Conservation (phyloP, 1,140 invertebrate genomes). For the Coenobita brevimanus region DNA sequence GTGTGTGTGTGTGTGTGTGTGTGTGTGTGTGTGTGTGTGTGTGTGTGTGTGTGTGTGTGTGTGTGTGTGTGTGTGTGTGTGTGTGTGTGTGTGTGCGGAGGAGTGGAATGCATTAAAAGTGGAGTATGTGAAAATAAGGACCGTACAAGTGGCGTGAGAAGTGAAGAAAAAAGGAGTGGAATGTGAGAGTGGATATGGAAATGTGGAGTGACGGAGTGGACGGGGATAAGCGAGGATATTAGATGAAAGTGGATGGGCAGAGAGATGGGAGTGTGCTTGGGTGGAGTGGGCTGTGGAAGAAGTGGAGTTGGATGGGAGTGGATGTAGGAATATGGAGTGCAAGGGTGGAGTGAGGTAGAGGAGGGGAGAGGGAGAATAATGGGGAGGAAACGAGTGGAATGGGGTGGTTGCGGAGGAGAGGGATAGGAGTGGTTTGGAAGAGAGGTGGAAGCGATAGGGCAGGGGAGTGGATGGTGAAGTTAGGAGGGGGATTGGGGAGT, state of each 20-base stretch:
- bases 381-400: not conserved
- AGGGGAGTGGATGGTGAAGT: not conserved
- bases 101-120: not conserved
- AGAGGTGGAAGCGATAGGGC: not conserved
- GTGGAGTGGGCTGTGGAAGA: not conserved
- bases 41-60: not conserved
- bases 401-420: not conserved
- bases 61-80: constrained; percentile 11
- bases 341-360: not conserved
- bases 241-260: not conserved
- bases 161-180: not conserved
- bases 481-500: not conserved
- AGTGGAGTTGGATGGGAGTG: not conserved
- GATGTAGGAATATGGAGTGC: not conserved
- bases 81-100: no score
- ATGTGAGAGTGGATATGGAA: not conserved
- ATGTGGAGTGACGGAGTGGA: not conserved
- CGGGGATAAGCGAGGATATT: not conserved
- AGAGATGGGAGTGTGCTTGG: not conserved
- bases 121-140: not conserved
- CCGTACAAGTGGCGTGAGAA: not conserved
- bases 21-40: not conserved
- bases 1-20: not conserved
- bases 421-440: not conserved
- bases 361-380: not conserved